A percentile compares a stretch with the other conserved stretches of the same genome.
Conservation (phyloP, 2,888 invertebrate genomes). For the Campoletis raptor region DNA sequence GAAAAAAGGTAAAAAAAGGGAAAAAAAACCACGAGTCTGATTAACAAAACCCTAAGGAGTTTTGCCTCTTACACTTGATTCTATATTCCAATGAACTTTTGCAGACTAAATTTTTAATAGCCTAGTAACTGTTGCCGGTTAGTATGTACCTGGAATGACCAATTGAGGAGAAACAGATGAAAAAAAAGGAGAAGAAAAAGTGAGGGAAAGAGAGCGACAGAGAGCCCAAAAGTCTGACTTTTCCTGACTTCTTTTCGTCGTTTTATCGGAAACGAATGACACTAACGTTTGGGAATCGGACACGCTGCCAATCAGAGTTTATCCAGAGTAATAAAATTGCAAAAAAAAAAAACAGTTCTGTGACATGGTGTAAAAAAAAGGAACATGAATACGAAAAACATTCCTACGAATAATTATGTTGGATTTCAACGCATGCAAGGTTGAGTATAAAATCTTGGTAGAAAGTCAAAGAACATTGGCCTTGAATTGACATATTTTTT, state of each 20-base stretch:
- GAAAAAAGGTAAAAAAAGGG: neutral
- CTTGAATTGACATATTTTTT: neutral
- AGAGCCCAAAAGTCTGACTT: constrained; percentile 45
- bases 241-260: constrained; percentile 6
- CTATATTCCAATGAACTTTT: constrained; percentile 49
- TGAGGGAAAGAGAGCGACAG: constrained; percentile 4
- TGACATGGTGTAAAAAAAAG: neutral
- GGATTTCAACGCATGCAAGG: neutral
- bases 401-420: neutral
- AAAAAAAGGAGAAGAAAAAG: neutral
- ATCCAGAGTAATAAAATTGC: neutral
- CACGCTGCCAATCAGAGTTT: constrained; percentile 10
- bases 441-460: neutral
- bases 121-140: neutral
- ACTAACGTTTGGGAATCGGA: constrained; percentile 18
- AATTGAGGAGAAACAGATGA: neutral
- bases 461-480: neutral
- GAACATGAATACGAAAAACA: neutral
- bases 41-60: constrained; percentile 38
- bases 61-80: constrained; percentile 29
- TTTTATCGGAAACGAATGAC: constrained; percentile 25
- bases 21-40: constrained; percentile 26
- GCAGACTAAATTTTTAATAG: constrained; percentile 31
- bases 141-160: neutral
- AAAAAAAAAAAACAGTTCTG: neutral